Base-by-base conservation (phyloP, 2,797 vertebrate genomes). In the Pangasius mekongensis region DNA sequence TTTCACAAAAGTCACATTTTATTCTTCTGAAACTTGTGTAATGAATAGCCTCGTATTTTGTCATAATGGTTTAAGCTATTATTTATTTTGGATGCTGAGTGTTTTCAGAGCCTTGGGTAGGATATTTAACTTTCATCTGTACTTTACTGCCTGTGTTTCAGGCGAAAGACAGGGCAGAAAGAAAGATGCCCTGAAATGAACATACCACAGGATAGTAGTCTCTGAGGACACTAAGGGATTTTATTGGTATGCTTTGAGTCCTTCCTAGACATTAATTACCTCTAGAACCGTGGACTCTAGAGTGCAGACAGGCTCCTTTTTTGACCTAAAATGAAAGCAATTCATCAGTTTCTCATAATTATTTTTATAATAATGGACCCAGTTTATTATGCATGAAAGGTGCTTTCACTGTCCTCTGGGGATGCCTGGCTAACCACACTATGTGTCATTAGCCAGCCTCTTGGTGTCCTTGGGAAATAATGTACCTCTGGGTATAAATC, bases 41-140 rank as follows among this genome's bases (percentile, higher is more conserved):
- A 88, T 92, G 89, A 83, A 85, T 88, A 77, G 85, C 54, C 14
- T 22, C 36, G 8, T 56, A 22, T 80, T 85, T 87, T 84, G 84
- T 85, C 91, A 89, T 91, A 92, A 93, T 91, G 64, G 86, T 93
- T 90, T 91, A 66, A 88, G 90, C 86, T 78, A 1, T 88, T 90
- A 83, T 91, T 92, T 92, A 43, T 56, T 73, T 16, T 5, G 18
- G 84, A 20, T 66, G 16, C 39, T 6, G 85, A 54, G 64, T 58
- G 52, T 71, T 80, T 64, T 81, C 85, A 90, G 86, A 91, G 89
- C 90, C 71, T 36, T n/a, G 71, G 86, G 89, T 92, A 74, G 81
- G 87, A 93, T 93, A 90, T 81, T n/a, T 88, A 86, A 86, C 85
- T 89, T 85, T 85, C 10, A 1, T 80, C 88, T 88, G 36, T 90